A percentile compares a stretch with the other conserved stretches of the same genome.
phyloP scores from a whole-genome alignment of 2,113 vertebrate species.

The Prinia subflava region DNA sequence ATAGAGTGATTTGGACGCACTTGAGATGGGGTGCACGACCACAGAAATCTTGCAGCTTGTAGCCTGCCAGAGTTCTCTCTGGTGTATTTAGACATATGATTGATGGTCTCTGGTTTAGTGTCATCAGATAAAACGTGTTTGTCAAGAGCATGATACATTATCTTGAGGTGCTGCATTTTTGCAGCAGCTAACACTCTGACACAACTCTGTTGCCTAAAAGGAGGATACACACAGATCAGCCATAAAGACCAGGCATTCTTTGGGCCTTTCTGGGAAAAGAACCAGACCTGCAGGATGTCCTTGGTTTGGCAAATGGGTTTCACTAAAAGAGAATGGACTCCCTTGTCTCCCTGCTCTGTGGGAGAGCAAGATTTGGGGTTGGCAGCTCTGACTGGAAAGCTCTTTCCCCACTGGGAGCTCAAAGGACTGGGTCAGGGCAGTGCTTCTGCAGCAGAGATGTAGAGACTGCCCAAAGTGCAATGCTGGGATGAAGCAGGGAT shows the following conservation, averaged over 20 bases:
- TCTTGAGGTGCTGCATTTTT: not conserved
- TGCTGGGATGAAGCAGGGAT: not conserved
- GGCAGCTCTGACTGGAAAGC: not conserved
- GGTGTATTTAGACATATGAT: not conserved
- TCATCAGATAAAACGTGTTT: constrained; percentile 13
- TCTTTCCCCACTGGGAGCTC: not conserved
- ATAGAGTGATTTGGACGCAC: not conserved
- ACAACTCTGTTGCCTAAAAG: not conserved
- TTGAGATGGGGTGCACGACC: not conserved
- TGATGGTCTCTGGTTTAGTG: constrained; percentile 17
- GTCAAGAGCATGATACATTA: not conserved
- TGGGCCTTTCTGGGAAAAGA: not conserved
- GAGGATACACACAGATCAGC: not conserved
- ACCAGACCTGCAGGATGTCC: not conserved
- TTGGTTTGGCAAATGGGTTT: not conserved
- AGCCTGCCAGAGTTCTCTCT: not conserved
- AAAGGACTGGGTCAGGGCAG: rapidly evolving
- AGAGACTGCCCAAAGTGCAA: not conserved
- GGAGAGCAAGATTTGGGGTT: not conserved
- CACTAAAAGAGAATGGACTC: not conserved
- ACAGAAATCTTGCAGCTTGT: not conserved
- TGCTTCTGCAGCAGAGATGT: not conserved
- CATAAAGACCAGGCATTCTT: not conserved
- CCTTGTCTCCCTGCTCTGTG: not conserved
- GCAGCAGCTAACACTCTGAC: not conserved